Evolutionary conservation across 2,888 invertebrate genomes (phyloP), one percentile per base, ranked within the genome.

Genomic region (Ganaspis brasiliensis): DNA sequence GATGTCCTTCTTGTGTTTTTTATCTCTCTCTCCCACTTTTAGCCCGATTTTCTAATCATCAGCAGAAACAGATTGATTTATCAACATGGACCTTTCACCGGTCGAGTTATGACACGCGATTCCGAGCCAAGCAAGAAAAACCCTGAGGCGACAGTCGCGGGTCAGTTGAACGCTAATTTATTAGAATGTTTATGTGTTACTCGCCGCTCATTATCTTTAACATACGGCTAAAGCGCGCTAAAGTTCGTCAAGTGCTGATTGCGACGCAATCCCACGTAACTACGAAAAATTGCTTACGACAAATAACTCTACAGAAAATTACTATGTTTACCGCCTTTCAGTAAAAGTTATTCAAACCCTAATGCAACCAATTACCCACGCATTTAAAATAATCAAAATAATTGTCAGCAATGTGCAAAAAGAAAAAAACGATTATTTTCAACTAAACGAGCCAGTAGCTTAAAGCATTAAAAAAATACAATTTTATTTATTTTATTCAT

Each of bases 161-260:
- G 90, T 91, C 90, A 90, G 82, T 84, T 85, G 85, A 88, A 84
- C 88, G 89, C 91, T 91, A 91, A 91, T 91, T 91, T 91, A 91
- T 91, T 90, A 88, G 88, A 91, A 91, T 91, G 91, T 91, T 91
- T 91, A 90, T 90, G 90, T 90, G 89, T 89, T 88, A 87, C 88
- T 87, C 85, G 84, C 82, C 83, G 82, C 79, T 76, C 79, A 78
- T 87, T 87, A 84, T 85, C 85, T 79, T 80, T 78, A 83, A 85
- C 85, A 79, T 85, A 78, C 45, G 67, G 67, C 45, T 45, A 67
- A 67, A 67, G 67, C 67, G 45, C 67, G 67, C 26, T 67, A n/a
- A 67, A 49, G 67, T 67, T 67, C 45, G 67, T 24, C 24, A 67
- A 67, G 45, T 67, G 45, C 67, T 21, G 45, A 67, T 67, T 67